phyloP scores from a whole-genome alignment of 2,797 vertebrate species.

The Spheniscus humboldti region DNA sequence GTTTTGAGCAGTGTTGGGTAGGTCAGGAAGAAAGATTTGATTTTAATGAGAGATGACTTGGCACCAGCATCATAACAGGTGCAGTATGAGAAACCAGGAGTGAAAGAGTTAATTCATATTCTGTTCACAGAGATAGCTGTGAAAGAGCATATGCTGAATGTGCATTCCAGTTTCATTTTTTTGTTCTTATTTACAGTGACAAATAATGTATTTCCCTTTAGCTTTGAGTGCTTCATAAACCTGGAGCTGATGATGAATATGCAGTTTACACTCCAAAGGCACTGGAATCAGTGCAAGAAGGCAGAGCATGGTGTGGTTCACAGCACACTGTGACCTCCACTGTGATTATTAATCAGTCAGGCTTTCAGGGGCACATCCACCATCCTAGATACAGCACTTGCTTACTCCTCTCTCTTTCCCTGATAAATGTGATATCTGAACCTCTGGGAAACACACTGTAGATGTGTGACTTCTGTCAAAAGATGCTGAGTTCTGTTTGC shows the following conservation, averaged over 20 bases:
- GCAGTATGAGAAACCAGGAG: neutral
- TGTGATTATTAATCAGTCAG: conserved; percentile 36
- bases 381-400: neutral
- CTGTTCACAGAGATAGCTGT: neutral
- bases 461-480: neutral
- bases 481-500: neutral
- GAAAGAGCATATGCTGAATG: conserved; percentile 5
- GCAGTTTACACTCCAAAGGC: conserved; percentile 13
- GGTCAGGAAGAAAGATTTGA: neutral
- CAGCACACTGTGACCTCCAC: neutral
- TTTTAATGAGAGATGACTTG: conserved; percentile 34
- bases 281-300: neutral
- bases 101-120: conserved; percentile 11
- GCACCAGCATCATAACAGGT: neutral
- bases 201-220: conserved; percentile 31
- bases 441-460: neutral
- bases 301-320: neutral
- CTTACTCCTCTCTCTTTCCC: neutral
- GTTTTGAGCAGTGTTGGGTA: neutral
- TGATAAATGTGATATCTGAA: neutral
- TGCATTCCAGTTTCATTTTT: neutral
- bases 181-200: conserved; percentile 39
- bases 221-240: conserved; percentile 28
- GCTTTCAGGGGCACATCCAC: conserved; percentile 5
- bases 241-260: conserved; percentile 20